Conservation (phyloP, 2,888 invertebrate genomes). For the Ormyrus thymus region DNA sequence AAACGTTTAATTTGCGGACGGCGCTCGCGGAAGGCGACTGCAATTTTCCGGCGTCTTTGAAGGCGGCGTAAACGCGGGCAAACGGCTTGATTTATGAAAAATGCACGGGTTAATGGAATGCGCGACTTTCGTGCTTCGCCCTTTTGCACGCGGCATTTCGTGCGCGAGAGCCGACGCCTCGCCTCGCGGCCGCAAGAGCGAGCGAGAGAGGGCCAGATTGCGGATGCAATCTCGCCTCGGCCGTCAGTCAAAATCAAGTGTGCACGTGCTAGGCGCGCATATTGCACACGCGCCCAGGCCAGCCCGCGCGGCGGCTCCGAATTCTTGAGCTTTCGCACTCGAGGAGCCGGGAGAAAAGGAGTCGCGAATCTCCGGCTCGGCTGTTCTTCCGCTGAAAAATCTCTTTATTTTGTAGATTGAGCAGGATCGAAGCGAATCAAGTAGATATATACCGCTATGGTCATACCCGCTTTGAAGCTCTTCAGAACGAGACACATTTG, state of each 20-base stretch:
- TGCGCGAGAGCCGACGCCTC: too few relatives aligned
- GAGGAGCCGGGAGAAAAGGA: not conserved
- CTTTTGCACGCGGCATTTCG: too few relatives aligned
- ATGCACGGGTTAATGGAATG: constrained; percentile 38
- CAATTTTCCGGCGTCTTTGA: too few relatives aligned
- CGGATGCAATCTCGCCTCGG: constrained; percentile 7
- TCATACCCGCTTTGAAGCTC: too few relatives aligned
- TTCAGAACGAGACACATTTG: too few relatives aligned
- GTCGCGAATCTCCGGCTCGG: not conserved
- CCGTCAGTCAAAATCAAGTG: constrained; percentile 21
- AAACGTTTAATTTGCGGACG: too few relatives aligned
- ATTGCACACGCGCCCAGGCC: not conserved
- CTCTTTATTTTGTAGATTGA: too few relatives aligned
- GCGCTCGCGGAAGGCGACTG: too few relatives aligned
- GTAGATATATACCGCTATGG: too few relatives aligned
- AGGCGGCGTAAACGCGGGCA: not conserved
- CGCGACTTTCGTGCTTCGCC: constrained; percentile 7
- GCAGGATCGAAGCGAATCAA: too few relatives aligned
- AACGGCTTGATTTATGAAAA: constrained; percentile 47
- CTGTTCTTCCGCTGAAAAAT: too few relatives aligned
- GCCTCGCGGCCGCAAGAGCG: not conserved
- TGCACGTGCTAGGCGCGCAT: not conserved
- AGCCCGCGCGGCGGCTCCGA: not conserved
- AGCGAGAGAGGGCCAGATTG: constrained; percentile 2
- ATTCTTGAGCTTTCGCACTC: constrained; percentile 33